Evolutionary conservation across 1,140 invertebrate genomes (phyloP).

Genomic region (Calycopis cecrops): DNA sequence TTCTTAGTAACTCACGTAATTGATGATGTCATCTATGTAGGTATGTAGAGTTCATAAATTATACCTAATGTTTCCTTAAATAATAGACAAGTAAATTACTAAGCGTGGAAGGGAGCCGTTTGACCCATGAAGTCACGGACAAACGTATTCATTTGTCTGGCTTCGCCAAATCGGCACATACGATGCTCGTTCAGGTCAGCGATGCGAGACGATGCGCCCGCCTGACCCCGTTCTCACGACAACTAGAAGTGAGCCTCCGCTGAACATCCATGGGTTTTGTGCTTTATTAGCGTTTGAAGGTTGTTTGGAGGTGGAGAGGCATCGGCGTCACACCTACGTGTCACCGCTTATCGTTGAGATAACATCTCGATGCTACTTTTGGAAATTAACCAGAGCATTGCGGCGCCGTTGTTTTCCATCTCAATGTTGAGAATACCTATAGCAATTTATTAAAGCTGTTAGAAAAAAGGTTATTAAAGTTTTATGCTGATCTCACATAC

Average conservation of each 20-base stretch:
- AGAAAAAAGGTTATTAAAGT: too few relatives aligned
- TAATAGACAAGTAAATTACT: background rate
- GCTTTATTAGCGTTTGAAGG: background rate
- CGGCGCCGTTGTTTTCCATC: conserved; percentile 11
- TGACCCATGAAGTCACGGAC: conserved; percentile 15
- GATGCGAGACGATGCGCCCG: conserved; percentile 52
- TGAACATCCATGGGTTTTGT: conserved; percentile 1
- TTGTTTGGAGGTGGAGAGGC: conserved; percentile 1
- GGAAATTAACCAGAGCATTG: conserved; percentile 6
- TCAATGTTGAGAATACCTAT: too few relatives aligned
- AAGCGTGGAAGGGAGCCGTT: conserved; percentile 6
- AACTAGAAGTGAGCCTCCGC: background rate
- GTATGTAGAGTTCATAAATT: too few relatives aligned
- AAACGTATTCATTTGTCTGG: conserved; percentile 30
- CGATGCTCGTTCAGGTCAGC: conserved; percentile 33
- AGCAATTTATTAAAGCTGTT: too few relatives aligned
- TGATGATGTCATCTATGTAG: too few relatives aligned
- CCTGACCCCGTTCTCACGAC: conserved; percentile 62
- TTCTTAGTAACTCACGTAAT: too few relatives aligned
- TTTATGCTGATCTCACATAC: too few relatives aligned
- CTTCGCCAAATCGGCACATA: conserved; percentile 32
- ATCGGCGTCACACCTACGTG: background rate
- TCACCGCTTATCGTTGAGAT: background rate
- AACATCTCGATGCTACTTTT: conserved; percentile 1
- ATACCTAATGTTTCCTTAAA: too few relatives aligned